phyloP scores from a whole-genome alignment of 2,888 invertebrate species.

The Eilema depressum region DNA sequence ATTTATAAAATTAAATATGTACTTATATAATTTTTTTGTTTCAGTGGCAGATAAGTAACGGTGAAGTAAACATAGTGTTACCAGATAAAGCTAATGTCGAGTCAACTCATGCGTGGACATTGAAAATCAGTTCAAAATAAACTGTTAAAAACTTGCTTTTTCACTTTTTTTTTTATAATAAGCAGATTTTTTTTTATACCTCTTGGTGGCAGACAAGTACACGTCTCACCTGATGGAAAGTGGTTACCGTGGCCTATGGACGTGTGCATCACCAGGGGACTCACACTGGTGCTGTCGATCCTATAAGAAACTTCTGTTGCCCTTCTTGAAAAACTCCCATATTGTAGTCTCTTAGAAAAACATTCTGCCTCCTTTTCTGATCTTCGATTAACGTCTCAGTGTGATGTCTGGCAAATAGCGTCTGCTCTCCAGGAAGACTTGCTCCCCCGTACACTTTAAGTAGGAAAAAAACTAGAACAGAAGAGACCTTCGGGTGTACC shows the following conservation, averaged over 20 bases:
- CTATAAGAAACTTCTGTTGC: too few relatives aligned
- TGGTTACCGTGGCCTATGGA: too few relatives aligned
- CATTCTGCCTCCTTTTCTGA: neutral
- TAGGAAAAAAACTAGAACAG: too few relatives aligned
- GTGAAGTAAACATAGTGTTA: slow-evolving; percentile 66
- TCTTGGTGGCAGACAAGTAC: too few relatives aligned
- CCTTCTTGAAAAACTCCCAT: too few relatives aligned
- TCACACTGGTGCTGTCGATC: too few relatives aligned
- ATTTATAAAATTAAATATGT: too few relatives aligned
- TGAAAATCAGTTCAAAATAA: slow-evolving; percentile 65
- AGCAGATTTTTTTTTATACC: neutral
- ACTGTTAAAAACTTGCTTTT: slow-evolving; percentile 8
- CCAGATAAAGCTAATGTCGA: slow-evolving; percentile 74
- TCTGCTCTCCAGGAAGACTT: neutral
- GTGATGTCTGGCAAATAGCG: neutral
- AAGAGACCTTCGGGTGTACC: neutral
- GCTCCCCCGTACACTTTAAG: neutral
- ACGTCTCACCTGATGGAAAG: too few relatives aligned
- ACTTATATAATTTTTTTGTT: slow-evolving; percentile 54
- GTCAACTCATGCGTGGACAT: slow-evolving; percentile 79
- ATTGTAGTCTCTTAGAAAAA: too few relatives aligned
- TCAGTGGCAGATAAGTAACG: slow-evolving; percentile 75
- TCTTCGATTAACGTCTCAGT: neutral
- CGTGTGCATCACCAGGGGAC: too few relatives aligned
- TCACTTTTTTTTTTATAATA: neutral